Conservation (phyloP, 2,113 vertebrate genomes). For the Empidonax traillii region DNA sequence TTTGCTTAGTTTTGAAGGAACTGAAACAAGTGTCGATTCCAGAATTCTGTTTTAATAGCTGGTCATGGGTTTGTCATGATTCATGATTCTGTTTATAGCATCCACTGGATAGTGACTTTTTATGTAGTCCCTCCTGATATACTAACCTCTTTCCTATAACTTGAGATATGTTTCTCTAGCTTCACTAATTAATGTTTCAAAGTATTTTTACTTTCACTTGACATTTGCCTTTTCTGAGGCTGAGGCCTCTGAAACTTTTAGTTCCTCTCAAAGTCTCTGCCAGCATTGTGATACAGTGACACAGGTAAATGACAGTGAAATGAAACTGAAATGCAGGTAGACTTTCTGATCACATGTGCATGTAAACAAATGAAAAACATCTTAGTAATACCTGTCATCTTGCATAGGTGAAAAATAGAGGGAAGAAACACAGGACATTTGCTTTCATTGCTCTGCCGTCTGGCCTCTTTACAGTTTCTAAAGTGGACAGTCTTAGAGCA, state of each 20-base stretch:
- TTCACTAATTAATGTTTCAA: not conserved
- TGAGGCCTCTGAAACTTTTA: not conserved
- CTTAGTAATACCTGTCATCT: not conserved
- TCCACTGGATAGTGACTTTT: not conserved
- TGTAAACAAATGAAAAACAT: not conserved
- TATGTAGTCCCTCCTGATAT: not conserved
- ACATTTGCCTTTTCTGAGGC: not conserved
- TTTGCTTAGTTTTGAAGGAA: constrained; percentile 14
- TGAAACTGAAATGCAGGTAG: not conserved
- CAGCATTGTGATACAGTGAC: not conserved
- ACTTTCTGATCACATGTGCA: not conserved
- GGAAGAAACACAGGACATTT: not conserved
- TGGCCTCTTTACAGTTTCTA: not conserved
- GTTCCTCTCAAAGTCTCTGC: not conserved
- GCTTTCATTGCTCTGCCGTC: not conserved
- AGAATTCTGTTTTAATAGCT: not conserved
- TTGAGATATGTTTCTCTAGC: not conserved
- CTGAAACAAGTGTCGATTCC: not conserved
- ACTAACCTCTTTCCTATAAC: not conserved
- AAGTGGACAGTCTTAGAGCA: not conserved
- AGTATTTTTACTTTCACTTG: not conserved
- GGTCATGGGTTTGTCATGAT: not conserved
- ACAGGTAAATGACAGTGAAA: not conserved
- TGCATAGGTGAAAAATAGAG: not conserved
- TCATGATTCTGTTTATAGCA: not conserved